Conservation (phyloP, 2,113 vertebrate genomes). For the Colius striatus region DNA sequence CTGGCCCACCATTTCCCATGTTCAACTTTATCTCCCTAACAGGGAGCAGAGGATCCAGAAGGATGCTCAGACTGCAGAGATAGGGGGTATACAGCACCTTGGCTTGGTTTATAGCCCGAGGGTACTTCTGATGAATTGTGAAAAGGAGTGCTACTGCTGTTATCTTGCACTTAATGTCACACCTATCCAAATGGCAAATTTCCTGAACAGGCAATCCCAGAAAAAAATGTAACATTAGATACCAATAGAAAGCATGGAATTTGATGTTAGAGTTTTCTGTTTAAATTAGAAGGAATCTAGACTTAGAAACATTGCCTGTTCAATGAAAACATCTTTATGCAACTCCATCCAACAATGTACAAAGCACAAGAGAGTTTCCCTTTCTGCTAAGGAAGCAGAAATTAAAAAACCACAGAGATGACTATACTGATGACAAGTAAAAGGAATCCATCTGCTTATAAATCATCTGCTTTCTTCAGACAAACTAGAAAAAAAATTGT, state of each 20-base stretch:
- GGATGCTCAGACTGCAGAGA: fast-evolving
- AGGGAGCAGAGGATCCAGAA: background rate
- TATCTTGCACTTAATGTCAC: background rate
- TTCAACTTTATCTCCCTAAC: background rate
- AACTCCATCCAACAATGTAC: background rate
- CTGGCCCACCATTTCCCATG: background rate
- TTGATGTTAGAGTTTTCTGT: background rate
- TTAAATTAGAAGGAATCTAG: background rate
- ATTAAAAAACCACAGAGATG: background rate
- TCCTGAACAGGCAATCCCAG: background rate
- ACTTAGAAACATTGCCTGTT: background rate
- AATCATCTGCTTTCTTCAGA: background rate
- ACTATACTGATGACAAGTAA: background rate
- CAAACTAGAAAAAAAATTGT: background rate
- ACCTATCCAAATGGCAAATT: background rate
- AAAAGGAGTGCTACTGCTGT: background rate
- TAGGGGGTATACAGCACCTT: background rate
- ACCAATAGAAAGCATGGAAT: background rate
- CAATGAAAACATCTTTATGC: background rate
- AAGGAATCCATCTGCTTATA: background rate
- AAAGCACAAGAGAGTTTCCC: background rate
- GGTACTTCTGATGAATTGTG: background rate
- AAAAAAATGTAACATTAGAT: too few relatives aligned
- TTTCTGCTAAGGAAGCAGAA: background rate
- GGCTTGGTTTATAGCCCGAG: background rate